These are phyloP conservation scores for Cylindroiulus punctatus DNA, from an alignment of 2,888 invertebrate genomes.

Conservation along the genomic window DNA sequence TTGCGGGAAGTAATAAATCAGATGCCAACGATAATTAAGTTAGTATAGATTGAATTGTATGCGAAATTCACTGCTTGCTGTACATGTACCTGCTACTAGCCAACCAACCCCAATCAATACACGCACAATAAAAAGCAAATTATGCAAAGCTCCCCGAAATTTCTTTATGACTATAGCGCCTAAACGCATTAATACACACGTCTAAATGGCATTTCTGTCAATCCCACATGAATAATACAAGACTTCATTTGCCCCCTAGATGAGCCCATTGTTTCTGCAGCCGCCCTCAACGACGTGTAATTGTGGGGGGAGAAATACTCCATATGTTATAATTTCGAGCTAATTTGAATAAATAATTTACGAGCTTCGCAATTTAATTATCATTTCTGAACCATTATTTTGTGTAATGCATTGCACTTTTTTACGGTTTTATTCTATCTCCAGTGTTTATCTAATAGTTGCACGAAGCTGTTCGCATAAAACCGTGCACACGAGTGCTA, in stretches of 20 bases:
- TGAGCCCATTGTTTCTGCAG: slow-evolving; percentile 10
- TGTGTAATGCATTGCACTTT: slow-evolving; percentile 26
- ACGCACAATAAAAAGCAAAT: background rate
- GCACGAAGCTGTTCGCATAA: slow-evolving; percentile 12
- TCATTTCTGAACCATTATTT: slow-evolving; percentile 26
- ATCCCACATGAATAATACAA: slow-evolving; percentile 32
- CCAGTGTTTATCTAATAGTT: slow-evolving; percentile 15
- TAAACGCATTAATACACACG: slow-evolving; percentile 21
- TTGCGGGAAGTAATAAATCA: background rate
- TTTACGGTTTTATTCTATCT: slow-evolving; percentile 21
- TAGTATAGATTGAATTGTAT: background rate
- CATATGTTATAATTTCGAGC: slow-evolving; percentile 32
- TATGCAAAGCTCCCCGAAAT: slow-evolving; percentile 10
- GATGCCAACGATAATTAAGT: background rate
- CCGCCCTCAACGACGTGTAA: slow-evolving; percentile 1
- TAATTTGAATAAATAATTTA: slow-evolving; percentile 32
- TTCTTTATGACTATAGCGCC: slow-evolving; percentile 27
- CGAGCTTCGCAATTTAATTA: slow-evolving; percentile 26
- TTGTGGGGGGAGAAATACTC: slow-evolving; percentile 5
- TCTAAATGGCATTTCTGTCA: slow-evolving; percentile 13
- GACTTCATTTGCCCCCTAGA: slow-evolving; percentile 27
- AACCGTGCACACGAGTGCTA: slow-evolving; percentile 21
- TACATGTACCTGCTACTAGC: background rate
- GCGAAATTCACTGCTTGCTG: background rate
- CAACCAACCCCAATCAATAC: background rate